A percentile compares a stretch with the other conserved stretches of the same genome.
Conservation (phyloP, 23 tunicate species). For the Styela clava region DNA sequence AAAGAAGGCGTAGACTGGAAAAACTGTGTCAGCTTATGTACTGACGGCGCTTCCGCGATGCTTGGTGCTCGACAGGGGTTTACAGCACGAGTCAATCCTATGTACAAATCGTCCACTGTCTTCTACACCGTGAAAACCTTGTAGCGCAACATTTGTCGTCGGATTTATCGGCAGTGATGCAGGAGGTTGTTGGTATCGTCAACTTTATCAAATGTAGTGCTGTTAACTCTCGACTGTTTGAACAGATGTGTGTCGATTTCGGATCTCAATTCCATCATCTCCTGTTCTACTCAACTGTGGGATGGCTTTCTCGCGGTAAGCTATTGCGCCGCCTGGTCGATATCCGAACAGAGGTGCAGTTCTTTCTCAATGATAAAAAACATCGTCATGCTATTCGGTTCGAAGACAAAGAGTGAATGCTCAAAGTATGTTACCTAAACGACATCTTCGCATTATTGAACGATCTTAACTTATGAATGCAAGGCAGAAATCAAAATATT, state of each 20-base stretch:
- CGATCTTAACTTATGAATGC: constrained; percentile 50
- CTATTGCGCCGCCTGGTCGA: constrained; percentile 62
- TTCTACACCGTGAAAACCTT: constrained; percentile 67
- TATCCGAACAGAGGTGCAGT: constrained; percentile 43
- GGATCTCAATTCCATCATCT: constrained; percentile 39
- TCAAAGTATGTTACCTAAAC: constrained; percentile 56
- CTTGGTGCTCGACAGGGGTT: constrained; percentile 54
- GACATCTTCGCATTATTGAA: constrained; percentile 43
- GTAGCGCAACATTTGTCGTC: constrained; percentile 46
- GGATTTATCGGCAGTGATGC: constrained; percentile 39
- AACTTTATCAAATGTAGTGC: constrained; percentile 62
- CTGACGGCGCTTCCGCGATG: constrained; percentile 74
- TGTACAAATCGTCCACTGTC: constrained; percentile 47
- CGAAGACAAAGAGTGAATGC: constrained; percentile 34
- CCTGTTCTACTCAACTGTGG: constrained; percentile 37
- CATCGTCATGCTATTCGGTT: constrained; percentile 32
- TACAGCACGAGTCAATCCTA: constrained; percentile 47
- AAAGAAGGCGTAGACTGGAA: constrained; percentile 39
- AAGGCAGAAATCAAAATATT: constrained; percentile 48
- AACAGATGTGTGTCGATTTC: constrained; percentile 49
- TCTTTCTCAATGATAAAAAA: constrained; percentile 47
- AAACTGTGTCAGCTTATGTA: constrained; percentile 64
- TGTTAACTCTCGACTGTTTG: constrained; percentile 73
- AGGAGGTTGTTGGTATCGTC: constrained; percentile 51
- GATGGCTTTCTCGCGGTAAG: constrained; percentile 49